Conservation (phyloP, 2,113 vertebrate species). For the Odocoileus virginianus region DNA sequence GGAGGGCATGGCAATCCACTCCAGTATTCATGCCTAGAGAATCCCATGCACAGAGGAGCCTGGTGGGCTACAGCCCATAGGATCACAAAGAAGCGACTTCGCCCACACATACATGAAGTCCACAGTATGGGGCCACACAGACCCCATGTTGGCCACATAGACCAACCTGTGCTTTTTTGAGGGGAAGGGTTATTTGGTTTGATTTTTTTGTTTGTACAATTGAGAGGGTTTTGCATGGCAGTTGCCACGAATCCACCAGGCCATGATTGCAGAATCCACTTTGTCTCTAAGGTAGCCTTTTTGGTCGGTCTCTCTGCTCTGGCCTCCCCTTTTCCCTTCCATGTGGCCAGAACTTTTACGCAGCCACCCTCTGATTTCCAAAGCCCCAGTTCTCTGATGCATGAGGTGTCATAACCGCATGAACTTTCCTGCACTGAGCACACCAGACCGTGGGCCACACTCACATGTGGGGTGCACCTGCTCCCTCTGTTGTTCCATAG, state of each 20-base stretch:
- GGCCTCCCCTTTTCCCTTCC: background rate
- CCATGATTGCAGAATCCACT: background rate
- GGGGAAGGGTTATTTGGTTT: background rate
- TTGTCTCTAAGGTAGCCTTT: background rate
- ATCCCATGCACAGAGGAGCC: background rate
- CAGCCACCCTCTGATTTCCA: background rate
- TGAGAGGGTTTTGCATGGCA: background rate
- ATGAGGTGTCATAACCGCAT: accelerated
- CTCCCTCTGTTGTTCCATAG: background rate
- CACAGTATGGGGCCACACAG: background rate
- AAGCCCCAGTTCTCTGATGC: background rate
- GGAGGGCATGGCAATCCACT: background rate
- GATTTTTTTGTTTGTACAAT: background rate
- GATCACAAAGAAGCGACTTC: background rate
- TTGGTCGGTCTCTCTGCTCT: background rate
- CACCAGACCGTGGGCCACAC: background rate
- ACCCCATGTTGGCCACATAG: background rate
- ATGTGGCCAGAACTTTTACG: background rate
- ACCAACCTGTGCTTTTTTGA: background rate
- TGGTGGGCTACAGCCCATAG: background rate
- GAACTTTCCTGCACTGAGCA: background rate
- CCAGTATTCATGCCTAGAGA: background rate
- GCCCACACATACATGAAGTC: background rate
- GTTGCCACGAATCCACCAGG: background rate
- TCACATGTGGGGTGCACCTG: too few species aligned